phyloP scores from a whole-genome alignment of 2,113 vertebrate genomes.

The Hydrolagus affinis region DNA sequence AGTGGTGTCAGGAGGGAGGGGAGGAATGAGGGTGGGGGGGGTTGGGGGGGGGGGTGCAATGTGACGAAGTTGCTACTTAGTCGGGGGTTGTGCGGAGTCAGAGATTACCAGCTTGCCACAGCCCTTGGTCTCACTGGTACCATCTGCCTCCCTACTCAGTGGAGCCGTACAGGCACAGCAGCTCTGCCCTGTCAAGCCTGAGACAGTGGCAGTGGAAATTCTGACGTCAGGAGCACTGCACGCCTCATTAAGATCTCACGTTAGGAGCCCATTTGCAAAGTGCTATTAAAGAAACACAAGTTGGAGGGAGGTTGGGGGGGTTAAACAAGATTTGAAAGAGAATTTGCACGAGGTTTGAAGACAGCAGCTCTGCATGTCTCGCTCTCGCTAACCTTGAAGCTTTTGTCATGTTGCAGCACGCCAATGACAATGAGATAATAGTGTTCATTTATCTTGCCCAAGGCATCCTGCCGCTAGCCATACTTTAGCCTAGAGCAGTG shows the following conservation, averaged over 20 bases:
- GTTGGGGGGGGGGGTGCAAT: not conserved
- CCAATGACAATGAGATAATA: conserved; percentile 6
- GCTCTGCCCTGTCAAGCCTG: not conserved
- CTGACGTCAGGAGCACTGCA: not conserved
- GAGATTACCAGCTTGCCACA: not conserved
- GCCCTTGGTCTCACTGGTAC: not conserved
- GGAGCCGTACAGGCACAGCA: not conserved
- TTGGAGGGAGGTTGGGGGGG: not conserved
- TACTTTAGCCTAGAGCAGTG: not conserved
- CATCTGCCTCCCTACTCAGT: not conserved
- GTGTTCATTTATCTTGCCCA: conserved; percentile 9
- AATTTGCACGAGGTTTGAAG: too few species aligned
- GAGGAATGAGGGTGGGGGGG: too few species aligned
- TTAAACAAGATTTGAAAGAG: conserved; percentile 4
- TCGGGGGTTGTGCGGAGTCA: not conserved
- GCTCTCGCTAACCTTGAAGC: not conserved
- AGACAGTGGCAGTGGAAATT: not conserved
- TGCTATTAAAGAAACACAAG: not conserved
- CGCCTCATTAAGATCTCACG: not conserved
- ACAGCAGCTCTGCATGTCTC: not conserved
- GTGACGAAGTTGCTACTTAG: not conserved
- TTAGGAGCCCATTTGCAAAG: conserved; percentile 8
- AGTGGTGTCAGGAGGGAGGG: not conserved
- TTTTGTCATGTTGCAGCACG: not conserved
- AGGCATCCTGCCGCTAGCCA: not conserved